phyloP scores from a whole-genome alignment of 2,113 vertebrate genomes.

The Entosphenus tridentatus region DNA sequence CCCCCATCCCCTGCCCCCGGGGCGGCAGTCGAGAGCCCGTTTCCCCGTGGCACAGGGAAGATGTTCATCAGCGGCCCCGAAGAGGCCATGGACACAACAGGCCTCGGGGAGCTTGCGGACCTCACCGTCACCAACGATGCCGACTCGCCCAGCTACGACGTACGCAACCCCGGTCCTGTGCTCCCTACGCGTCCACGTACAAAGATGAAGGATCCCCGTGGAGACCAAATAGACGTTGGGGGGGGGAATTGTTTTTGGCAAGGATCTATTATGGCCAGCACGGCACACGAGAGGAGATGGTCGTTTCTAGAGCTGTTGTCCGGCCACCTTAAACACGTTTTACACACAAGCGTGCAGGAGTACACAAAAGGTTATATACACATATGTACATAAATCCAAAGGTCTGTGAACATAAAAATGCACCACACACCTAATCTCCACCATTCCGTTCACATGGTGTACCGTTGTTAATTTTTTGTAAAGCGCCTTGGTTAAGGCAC shows the following conservation, averaged over 20 bases:
- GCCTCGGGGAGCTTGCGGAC: conserved; percentile 88
- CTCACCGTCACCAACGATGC: conserved; percentile 93
- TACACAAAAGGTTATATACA: neutral
- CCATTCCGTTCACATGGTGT: neutral
- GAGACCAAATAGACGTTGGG: too few relatives aligned
- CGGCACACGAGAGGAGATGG: too few relatives aligned
- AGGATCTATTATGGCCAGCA: too few relatives aligned
- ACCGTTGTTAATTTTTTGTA: too few relatives aligned
- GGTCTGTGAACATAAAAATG: neutral
- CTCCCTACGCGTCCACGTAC: too few relatives aligned
- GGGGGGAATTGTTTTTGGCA: too few relatives aligned
- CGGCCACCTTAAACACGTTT: too few relatives aligned
- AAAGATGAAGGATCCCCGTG: too few relatives aligned
- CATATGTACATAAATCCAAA: neutral
- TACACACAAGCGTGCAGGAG: neutral
- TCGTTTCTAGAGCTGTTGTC: too few relatives aligned
- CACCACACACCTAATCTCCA: neutral
- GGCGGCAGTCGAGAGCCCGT: conserved; percentile 36
- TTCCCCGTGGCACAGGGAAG: conserved; percentile 68
- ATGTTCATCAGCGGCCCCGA: conserved; percentile 90
- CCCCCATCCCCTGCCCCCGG: too few relatives aligned
- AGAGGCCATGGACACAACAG: conserved; percentile 78
- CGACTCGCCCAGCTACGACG: conserved; percentile 86
- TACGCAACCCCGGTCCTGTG: conserved; percentile 24
- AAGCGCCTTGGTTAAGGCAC: too few relatives aligned